Percentiles rank a stretch among this genome's conserved stretches.
phyloP scores from a whole-genome alignment of 2,113 vertebrate genomes.

The Ceyx cyanopectus region DNA sequence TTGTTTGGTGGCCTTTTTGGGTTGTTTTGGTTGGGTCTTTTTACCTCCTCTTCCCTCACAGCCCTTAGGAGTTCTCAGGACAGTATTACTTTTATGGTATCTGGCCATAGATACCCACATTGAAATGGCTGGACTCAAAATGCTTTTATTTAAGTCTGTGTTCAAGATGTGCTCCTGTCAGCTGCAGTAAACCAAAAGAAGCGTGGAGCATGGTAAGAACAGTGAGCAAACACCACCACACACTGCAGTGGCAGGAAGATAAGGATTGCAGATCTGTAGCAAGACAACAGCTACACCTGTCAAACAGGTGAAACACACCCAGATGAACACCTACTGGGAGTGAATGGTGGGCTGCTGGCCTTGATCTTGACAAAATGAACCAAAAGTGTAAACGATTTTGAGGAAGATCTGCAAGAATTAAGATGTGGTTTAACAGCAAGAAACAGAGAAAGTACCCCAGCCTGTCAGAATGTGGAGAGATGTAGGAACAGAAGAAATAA shows the following conservation, averaged over 20 bases:
- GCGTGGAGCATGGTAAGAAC: not conserved
- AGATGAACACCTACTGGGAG: not conserved
- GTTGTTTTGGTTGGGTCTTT: not conserved
- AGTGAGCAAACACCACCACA: not conserved
- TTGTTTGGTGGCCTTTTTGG: not conserved
- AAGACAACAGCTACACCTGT: not conserved
- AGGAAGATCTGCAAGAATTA: too few relatives aligned
- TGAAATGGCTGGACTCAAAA: not conserved
- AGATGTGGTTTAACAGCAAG: too few relatives aligned
- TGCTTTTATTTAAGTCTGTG: not conserved
- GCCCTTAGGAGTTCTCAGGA: not conserved
- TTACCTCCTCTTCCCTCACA: accelerated
- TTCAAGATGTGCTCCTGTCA: not conserved
- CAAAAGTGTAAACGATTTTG: too few relatives aligned
- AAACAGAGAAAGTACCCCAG: too few relatives aligned
- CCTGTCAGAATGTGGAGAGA: too few relatives aligned
- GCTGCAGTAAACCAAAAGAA: not conserved
- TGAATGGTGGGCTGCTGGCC: too few relatives aligned
- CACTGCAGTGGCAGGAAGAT: not conserved
- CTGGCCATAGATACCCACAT: not conserved
- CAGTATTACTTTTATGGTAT: not conserved
- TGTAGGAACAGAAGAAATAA: too few relatives aligned
- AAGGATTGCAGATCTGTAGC: not conserved
- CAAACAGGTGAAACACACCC: not conserved
- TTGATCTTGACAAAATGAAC: too few relatives aligned